Evolutionary conservation across 2,797 vertebrate species (phyloP), one percentile per base, ranked within the genome.

Genomic region (Anas acuta): DNA sequence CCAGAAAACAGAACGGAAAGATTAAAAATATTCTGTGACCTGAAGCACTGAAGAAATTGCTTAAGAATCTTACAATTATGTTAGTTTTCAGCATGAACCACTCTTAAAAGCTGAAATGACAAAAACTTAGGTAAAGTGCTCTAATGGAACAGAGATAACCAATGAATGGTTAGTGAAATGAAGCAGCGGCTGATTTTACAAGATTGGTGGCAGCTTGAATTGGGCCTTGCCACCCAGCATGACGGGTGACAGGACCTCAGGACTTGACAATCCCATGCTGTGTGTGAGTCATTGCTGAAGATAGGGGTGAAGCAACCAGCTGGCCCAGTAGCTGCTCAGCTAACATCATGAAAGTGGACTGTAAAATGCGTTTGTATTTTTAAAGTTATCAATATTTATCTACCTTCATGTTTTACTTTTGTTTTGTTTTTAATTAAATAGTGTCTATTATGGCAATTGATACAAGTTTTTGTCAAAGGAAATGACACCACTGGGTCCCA

Each of bases 201-300:
- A 71, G 67, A 57, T n/a, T 69, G 54, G 35, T n/a, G 49, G 41
- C 78, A 94, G 75, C 65, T 87, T 93, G 89, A 91, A 65, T 37
- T 33, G 43, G 6, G 9, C 23, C 47, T 74, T 67, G 39, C n/a
- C 54, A 92, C 87, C 25, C 84, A 91, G 82, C 84, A 91, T 84
- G 79, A 89, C 67, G 83, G 25, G 35, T 94, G 87, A 95, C 89
- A 87, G 49, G 64, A 71, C 65, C 28, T 87, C 78, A 80, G 43
- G 39, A 49, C 41, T 49, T 94, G 89, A 92, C 69, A 89, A 53
- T 83, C 21, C 0, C 89, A 77, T 54, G 78, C 82, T 96, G 92
- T 73, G 90, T 84, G 15, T 56, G 79, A 89, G 61, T 75, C 64
- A 47, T 60, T 87, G 39, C 19, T 91, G 61, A 60, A 84, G 69